Base-by-base conservation (phyloP, 1,140 invertebrate genomes). In the Sitobion miscanthi region DNA sequence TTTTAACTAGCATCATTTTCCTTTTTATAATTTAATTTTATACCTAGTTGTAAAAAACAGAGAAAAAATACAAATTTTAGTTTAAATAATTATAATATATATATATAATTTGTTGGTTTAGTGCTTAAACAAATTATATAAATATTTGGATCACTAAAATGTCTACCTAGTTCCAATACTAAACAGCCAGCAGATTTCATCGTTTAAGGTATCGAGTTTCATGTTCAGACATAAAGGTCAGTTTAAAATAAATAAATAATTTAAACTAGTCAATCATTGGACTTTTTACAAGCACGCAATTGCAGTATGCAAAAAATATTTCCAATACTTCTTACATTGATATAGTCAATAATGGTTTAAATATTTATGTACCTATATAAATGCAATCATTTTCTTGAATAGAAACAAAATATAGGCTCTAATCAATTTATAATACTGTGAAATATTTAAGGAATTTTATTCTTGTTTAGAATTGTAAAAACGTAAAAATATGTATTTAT, bases 61-160 rank as follows among this genome's bases (percentile, higher is more conserved):
- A n/a, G 14, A n/a, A n/a, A n/a, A n/a, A 30, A n/a, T 77, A 77
- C 14, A n/a, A n/a, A 77, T 77, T 77, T n/a, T 77, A n/a, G 4
- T 77, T 77, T 17, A n/a, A 77, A 77, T 77, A 17, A 17, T 77
- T 77, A 9, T 17, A n/a, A n/a, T n/a, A 77, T 35, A 69, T 14
- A 62, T 9, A 69, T 69, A n/a, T 62, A 30, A 30, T 17, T n/a
- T 17, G n/a, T 77, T n/a, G 7, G 4, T 20, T 77, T n/a, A 17
- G n/a, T 77, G 62, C n/a, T n/a, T 17, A 77, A 77, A 77, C n/a
- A 77, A 77, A n/a, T 77, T 77, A 77, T 77, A 69, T n/a, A 69
- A n/a, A n/a, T 77, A 0, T n/a, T 77, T 77, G 62, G 62, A 77
- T 14, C 62, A 77, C n/a, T 77, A n/a, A 14, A 77, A 77, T 77